Base-by-base conservation (phyloP, 2,113 vertebrate species). In the Crotalus viridis region DNA sequence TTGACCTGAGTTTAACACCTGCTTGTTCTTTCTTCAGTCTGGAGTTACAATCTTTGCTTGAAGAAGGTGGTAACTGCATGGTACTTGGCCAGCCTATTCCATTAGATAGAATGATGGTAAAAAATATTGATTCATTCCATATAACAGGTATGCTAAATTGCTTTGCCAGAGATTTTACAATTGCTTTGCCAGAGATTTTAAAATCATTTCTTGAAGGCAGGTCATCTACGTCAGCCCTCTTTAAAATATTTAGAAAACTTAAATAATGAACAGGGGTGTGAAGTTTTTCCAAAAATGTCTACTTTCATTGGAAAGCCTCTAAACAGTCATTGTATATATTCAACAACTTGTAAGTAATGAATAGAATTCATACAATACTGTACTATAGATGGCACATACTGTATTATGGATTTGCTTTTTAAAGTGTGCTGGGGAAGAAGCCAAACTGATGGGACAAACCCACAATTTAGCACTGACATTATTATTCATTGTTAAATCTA, bases 11-110 rank as follows among this genome's bases (percentile, higher is more conserved):
- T 87, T 94, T 97, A 39, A 87, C 95, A 24, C 86, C 95, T 1
- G 91, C 97, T 88, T 98, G 97, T 93, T 95, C 97, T 90, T 98
- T 97, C 10, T 97, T 98, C 88, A 97, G 97, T 96, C 97, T 97
- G 90, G 98, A 99, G 94, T 96, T 99, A 93, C 98, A 98, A 46
- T 97, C 98, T 48, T 95, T 99, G 91, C 94, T 98, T 93, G 98
- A 98, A 96, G 99, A 99, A 10, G 98, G 98, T 1, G 97, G 97
- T 81, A 97, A 96, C 5, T 99, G 98, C 93, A 98, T 95, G 1
- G 98, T 99, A 21, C 93, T 99, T 0, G 98, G 98, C 95, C 99
- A 99, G 96, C 98, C 99, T 54, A 97, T 99, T 87, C 98, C 98
- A 9, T 97, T 99, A 24, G 98, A 99, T 92, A 98, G 99, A 93